Conservation (phyloP, 2,113 vertebrate genomes). For the Alethe diademata region DNA sequence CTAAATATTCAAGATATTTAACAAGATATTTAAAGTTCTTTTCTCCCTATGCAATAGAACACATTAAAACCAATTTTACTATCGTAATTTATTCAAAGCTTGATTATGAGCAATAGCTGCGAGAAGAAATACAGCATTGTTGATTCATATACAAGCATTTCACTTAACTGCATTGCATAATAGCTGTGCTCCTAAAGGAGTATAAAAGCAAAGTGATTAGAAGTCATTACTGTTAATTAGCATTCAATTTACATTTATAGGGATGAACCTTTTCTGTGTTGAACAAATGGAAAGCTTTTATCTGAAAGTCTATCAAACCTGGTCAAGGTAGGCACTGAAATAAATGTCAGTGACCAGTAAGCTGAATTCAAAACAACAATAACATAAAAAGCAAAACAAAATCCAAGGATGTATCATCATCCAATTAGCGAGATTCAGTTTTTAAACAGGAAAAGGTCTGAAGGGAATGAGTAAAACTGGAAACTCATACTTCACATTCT, state of each 20-base stretch:
- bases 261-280: conserved; percentile 65
- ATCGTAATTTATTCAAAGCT: conserved; percentile 73
- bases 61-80: conserved; percentile 72
- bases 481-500: conserved; percentile 81
- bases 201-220: conserved; percentile 80
- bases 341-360: conserved; percentile 61
- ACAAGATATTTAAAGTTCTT: conserved; percentile 58
- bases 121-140: conserved; percentile 69
- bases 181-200: conserved; percentile 75
- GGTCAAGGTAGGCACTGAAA: conserved; percentile 68
- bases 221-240: conserved; percentile 82
- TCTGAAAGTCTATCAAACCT: conserved; percentile 70
- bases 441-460: conserved; percentile 84
- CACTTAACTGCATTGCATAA: conserved; percentile 77
- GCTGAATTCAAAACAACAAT: conserved; percentile 61
- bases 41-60: conserved; percentile 47
- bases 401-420: conserved; percentile 72
- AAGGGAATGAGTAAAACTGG: conserved; percentile 78
- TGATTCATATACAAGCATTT: conserved; percentile 77
- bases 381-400: conserved; percentile 23
- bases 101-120: conserved; percentile 70
- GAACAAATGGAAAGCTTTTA: conserved; percentile 70
- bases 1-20: conserved; percentile 61
- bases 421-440: conserved; percentile 74
- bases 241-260: conserved; percentile 73